phyloP scores from a whole-genome alignment of 2,797 vertebrate genomes.

The Trichosurus vulpecula region DNA sequence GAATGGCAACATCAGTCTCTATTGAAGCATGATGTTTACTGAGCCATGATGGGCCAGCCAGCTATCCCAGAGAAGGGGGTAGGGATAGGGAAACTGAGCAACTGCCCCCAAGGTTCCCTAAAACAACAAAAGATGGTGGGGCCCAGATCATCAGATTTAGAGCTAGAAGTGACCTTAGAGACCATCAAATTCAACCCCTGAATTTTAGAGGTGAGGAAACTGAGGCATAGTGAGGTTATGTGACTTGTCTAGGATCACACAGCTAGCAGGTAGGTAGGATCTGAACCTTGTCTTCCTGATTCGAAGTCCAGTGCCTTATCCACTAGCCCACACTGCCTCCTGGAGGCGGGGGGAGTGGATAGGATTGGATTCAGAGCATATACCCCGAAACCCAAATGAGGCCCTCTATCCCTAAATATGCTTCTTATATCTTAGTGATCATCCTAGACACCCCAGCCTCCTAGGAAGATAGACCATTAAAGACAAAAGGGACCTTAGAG shows the following conservation, averaged over 20 bases:
- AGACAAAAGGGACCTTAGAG: background rate
- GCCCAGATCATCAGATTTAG: background rate
- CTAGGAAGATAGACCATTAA: background rate
- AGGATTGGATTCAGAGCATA: background rate
- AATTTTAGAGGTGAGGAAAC: background rate
- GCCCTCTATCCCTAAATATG: background rate
- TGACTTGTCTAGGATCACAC: background rate
- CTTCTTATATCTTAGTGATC: background rate
- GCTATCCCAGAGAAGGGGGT: background rate
- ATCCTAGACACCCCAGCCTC: background rate
- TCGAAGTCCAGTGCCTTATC: background rate
- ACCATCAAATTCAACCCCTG: background rate
- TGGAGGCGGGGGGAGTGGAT: background rate
- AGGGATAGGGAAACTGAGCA: background rate
- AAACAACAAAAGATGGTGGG: background rate
- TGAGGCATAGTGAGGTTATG: background rate
- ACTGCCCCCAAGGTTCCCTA: background rate
- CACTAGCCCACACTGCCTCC: background rate
- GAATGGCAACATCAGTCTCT: background rate
- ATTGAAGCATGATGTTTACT: background rate
- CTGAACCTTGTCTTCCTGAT: background rate
- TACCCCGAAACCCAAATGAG: background rate
- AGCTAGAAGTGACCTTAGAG: background rate
- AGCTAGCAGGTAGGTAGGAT: background rate
- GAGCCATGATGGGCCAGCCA: constrained; percentile 2